Evolutionary conservation across 2,113 vertebrate species (phyloP).

Genomic region (Ranitomeya variabilis): DNA sequence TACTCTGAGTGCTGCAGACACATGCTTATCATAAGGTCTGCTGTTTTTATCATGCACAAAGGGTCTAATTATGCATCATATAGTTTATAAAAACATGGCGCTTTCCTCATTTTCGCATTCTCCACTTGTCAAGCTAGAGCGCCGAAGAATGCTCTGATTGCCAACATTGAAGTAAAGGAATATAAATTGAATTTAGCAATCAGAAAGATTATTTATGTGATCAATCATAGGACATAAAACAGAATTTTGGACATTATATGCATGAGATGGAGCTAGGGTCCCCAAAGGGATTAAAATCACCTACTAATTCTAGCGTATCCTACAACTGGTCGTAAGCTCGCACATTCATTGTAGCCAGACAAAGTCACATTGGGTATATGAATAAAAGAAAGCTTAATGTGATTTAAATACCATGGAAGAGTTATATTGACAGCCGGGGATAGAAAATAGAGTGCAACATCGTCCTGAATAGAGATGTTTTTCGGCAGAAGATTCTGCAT

Average conservation of each 20-base stretch:
- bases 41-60: conserved; percentile 6
- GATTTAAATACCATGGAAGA: conserved; percentile 93
- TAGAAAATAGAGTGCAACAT: conserved; percentile 64
- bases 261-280: conserved; percentile 57
- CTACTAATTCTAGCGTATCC: conserved; percentile 49
- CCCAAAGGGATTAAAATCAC: conserved; percentile 59
- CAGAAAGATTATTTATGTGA: conserved; percentile 55
- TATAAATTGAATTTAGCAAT: conserved; percentile 55
- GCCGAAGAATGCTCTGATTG: conserved; percentile 8
- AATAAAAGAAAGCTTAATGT: conserved; percentile 90
- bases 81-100: not conserved
- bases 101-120: conserved; percentile 26
- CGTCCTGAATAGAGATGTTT: conserved; percentile 76
- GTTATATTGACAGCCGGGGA: conserved; percentile 74
- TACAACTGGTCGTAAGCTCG: conserved; percentile 76
- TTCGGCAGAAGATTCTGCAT: conserved; percentile 73
- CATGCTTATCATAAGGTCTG: conserved; percentile 29
- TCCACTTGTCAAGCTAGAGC: not conserved
- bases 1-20: not conserved
- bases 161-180: conserved; percentile 25
- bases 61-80: conserved; percentile 18
- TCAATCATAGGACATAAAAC: conserved; percentile 54
- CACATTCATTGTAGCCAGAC: conserved; percentile 83
- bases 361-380: conserved; percentile 79
- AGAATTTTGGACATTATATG: conserved; percentile 47